Percentiles rank a stretch among this genome's conserved stretches.
phyloP scores from a whole-genome alignment of 2,113 vertebrate species.

The Meles meles region DNA sequence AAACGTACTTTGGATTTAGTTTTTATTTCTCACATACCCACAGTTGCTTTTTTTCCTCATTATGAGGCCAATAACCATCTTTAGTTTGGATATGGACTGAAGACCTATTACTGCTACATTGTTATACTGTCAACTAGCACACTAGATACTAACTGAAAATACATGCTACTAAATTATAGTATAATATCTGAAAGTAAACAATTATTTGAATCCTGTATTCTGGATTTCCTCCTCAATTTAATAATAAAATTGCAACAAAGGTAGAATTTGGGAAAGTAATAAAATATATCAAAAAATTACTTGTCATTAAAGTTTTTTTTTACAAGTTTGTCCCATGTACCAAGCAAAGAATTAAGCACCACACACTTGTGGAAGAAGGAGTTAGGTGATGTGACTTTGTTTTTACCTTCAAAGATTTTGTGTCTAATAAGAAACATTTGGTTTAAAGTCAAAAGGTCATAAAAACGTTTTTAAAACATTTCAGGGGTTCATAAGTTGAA shows the following conservation, averaged over 20 bases:
- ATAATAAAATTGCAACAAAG: not conserved
- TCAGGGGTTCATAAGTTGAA: not conserved
- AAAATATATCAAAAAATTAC: not conserved
- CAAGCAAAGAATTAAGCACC: not conserved
- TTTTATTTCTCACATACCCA: conserved; percentile 1
- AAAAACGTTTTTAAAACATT: not conserved
- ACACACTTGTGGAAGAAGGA: not conserved
- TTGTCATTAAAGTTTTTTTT: not conserved
- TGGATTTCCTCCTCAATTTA: not conserved
- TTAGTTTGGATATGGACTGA: not conserved
- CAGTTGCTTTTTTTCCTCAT: not conserved
- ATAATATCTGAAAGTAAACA: not conserved
- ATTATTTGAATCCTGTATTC: conserved; percentile 11
- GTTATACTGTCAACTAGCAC: not conserved
- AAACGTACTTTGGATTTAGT: not conserved
- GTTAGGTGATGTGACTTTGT: not conserved
- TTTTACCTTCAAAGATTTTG: not conserved
- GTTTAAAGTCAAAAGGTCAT: not conserved
- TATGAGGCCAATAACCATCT: not conserved
- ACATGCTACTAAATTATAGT: not conserved
- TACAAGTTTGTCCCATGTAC: not conserved
- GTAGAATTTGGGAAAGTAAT: not conserved
- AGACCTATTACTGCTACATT: not conserved
- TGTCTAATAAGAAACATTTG: not conserved
- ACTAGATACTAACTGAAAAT: conserved; percentile 31